These are phyloP conservation scores for Melanotus villosus DNA, from an alignment of 2,888 invertebrate species.

Conservation along the genomic window DNA sequence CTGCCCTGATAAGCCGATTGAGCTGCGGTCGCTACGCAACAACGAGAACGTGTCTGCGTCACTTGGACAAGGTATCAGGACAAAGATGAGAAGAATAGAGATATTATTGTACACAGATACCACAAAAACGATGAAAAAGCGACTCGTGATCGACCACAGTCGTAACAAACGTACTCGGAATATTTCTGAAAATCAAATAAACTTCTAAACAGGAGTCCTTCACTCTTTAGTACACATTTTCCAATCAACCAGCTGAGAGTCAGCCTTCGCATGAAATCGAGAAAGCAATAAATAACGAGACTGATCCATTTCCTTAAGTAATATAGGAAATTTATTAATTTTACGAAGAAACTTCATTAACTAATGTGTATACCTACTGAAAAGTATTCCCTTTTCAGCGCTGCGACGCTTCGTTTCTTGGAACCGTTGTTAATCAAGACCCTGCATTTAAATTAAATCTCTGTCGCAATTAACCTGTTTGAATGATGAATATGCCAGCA, in stretches of 20 bases:
- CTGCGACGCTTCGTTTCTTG: slow-evolving; percentile 41
- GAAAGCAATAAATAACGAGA: no score
- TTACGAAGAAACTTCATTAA: slow-evolving; percentile 27
- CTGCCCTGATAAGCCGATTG: slow-evolving; percentile 55
- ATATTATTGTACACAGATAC: slow-evolving; percentile 17
- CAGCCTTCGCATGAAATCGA: no score
- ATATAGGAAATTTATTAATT: neutral
- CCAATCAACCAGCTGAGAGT: no score
- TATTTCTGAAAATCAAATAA: neutral
- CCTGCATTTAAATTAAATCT: slow-evolving; percentile 56
- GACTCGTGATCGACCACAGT: neutral
- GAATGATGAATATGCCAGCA: slow-evolving; percentile 52
- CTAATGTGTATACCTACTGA: slow-evolving; percentile 27
- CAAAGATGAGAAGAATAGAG: slow-evolving; percentile 25
- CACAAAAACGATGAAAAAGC: neutral
- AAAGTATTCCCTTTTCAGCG: slow-evolving; percentile 27
- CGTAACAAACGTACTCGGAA: neutral
- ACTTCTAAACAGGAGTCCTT: no score
- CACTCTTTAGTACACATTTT: neutral
- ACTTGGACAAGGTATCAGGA: slow-evolving; percentile 21
- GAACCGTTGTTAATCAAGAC: slow-evolving; percentile 52
- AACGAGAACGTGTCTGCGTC: slow-evolving; percentile 38
- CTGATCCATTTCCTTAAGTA: no score
- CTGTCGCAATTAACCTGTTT: slow-evolving; percentile 57
- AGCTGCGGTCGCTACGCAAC: slow-evolving; percentile 53